Evolutionary conservation across 1,140 invertebrate genomes (phyloP), one percentile per base, ranked within the genome.

Genomic region (Drosophila biarmipes): DNA sequence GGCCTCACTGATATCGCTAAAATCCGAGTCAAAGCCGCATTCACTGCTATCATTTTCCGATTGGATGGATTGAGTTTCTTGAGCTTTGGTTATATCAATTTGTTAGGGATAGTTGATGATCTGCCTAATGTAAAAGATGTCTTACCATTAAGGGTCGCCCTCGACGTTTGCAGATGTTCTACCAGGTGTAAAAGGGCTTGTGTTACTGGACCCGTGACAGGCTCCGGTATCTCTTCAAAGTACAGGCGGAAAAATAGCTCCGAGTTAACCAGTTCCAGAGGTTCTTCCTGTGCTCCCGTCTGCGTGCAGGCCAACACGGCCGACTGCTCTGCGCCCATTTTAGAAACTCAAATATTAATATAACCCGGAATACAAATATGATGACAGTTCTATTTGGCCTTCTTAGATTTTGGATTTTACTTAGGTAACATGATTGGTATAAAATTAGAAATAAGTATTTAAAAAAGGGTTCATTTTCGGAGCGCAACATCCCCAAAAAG

Each of bases 261-360:
- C 0, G 82, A 29, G 42, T 86, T 78, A 19, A 17, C 2, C 10
- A 86, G 34, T 6, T 37, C 19, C 0, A 72, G 19, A 1, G 51
- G 43, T 4, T 35, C n/a, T 38, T 86, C 84, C 0, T 49, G 64
- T 29, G 55, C 52, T 29, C 64, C 58, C 0, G 78, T 87, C 63
- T 86, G 68, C 4, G 82, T 78, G 35, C 78, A 86, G 38, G 17
- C 82, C 27, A 78, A 68, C 21, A 78, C 42, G 2, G 82, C 82
- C 8, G 82, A 86, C 38, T 86, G 82, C 19, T 87, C 82, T 14
- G 82, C 82, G 24, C 84, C 82, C 82, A 86, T 86, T 19, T 43
- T 77, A 7, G 10, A 5, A 31, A 57, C n/a, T 38, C 24, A 62
- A 19, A n/a, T 6, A 12, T 5, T 1, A 54, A 29, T 4, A 2